phyloP scores from a whole-genome alignment of 2,113 vertebrate species.

The Micromys minutus region DNA sequence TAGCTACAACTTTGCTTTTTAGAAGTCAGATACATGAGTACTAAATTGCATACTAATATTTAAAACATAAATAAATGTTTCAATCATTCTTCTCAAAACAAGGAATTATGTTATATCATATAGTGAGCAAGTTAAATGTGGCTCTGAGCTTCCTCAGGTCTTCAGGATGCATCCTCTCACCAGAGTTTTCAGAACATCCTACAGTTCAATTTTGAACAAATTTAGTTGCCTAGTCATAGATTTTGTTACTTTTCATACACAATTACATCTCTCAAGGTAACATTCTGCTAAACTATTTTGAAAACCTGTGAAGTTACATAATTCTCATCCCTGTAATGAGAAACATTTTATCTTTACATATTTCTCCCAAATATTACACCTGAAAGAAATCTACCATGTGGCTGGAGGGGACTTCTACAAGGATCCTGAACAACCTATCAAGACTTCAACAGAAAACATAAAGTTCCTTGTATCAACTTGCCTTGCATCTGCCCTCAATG shows the following conservation, averaged over 20 bases:
- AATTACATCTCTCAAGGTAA: constrained; percentile 61
- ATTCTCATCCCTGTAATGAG: constrained; percentile 42
- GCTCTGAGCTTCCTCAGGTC: neutral
- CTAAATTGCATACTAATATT: neutral
- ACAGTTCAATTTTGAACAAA: constrained; percentile 48
- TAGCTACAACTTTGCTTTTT: constrained; percentile 18
- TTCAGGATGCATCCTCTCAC: neutral
- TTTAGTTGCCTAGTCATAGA: constrained; percentile 36
- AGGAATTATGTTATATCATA: neutral
- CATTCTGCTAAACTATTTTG: constrained; percentile 68
- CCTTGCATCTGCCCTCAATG: neutral
- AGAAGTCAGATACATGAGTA: neutral
- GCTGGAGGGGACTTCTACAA: neutral
- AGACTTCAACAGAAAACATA: constrained; percentile 8
- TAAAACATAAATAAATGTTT: constrained; percentile 23
- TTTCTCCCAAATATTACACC: neutral
- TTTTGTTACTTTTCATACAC: constrained; percentile 38
- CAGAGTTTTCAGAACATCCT: neutral
- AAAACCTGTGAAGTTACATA: constrained; percentile 56
- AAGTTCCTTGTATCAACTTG: neutral
- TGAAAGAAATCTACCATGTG: neutral
- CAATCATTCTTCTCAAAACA: constrained; percentile 42
- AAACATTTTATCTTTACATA: constrained; percentile 15
- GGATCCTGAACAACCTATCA: neutral
- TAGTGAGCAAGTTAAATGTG: neutral